Conservation (phyloP, 2,113 vertebrate species). For the Pelecanus crispus region DNA sequence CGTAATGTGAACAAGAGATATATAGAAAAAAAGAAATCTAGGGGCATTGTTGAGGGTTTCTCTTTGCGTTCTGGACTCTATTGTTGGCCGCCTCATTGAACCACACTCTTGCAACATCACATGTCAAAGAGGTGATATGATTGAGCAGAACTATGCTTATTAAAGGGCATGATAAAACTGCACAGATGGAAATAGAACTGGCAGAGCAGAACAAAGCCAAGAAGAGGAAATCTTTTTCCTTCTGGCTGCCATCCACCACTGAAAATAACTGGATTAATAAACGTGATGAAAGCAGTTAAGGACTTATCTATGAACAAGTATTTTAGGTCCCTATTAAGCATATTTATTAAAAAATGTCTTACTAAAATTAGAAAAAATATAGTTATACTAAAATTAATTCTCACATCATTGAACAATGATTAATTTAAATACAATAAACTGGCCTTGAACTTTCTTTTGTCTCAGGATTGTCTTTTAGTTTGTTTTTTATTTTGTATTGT, state of each 20-base stretch:
- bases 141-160: background rate
- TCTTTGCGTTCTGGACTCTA: background rate
- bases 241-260: background rate
- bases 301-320: background rate
- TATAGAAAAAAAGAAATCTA: background rate
- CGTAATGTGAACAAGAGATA: background rate
- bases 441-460: background rate
- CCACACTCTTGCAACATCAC: background rate
- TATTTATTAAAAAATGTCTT: background rate
- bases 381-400: background rate
- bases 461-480: background rate
- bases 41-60: background rate
- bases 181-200: background rate
- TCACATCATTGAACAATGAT: background rate
- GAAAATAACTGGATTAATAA: background rate
- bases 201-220: background rate
- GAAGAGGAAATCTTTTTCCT: background rate
- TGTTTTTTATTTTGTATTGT: background rate
- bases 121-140: background rate
- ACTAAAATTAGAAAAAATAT: background rate
- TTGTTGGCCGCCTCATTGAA: background rate
- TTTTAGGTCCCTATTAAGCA: background rate
- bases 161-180: background rate
- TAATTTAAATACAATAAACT: background rate
- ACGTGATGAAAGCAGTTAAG: background rate